Evolutionary conservation across 2,888 invertebrate species (phyloP), one percentile per base, ranked within the genome.

Genomic region (Sphaeridia pumilis): DNA sequence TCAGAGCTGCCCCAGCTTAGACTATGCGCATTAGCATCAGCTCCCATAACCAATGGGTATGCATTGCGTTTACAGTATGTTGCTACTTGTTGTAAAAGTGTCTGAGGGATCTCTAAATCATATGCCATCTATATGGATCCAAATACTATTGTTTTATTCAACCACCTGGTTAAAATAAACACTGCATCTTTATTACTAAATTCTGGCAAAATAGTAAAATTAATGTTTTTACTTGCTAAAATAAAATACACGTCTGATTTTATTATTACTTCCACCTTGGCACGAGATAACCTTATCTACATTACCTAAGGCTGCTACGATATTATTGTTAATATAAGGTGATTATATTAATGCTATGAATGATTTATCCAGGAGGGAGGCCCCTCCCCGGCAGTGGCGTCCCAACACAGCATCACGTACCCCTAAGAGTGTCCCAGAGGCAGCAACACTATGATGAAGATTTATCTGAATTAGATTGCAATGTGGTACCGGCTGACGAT

Each of bases 21-120:
- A 20, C 46, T 45, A 22, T 51, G 51, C 10, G 45, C 35, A 38
- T 51, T 51, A 17, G 51, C 51, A 45, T 51, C 51, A 26, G 51
- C 44, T 2, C 51, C 51, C 25, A 51, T 21, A 2, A 45, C 27
- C 2, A 51, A 28, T 2, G 51, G 51, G 1, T 36, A 4, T 17
- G 21, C 20, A 2, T 26, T 26, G 3, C 1, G 5, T 10, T 22
- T 20, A 12, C 51, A 45, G n/a, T n/a, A n/a, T n/a, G n/a, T n/a
- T n/a, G n/a, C n/a, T n/a, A n/a, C n/a, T n/a, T n/a, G n/a, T n/a
- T n/a, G n/a, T n/a, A n/a, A n/a, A n/a, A n/a, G n/a, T n/a, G n/a
- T n/a, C n/a, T n/a, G n/a, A n/a, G n/a, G n/a, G n/a, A n/a, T n/a
- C n/a, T n/a, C n/a, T n/a, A n/a, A n/a, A 10, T 43, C 43, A 26